Conservation (phyloP, 2,888 invertebrate genomes). For the Latheticus oryzae region DNA sequence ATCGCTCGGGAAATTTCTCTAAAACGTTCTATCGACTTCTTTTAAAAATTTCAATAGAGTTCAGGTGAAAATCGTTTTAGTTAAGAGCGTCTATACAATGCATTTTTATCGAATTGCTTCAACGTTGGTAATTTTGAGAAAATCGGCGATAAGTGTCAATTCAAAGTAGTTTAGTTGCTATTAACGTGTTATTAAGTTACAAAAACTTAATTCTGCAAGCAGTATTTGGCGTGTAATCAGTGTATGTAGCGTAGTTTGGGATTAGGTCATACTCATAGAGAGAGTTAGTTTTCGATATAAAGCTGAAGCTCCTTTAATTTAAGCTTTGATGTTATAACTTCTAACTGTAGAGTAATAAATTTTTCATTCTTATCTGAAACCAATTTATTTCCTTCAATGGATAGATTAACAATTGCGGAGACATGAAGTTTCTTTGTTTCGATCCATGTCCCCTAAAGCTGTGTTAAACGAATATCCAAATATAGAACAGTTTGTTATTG, state of each 20-base stretch:
- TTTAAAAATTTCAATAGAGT: slow-evolving; percentile 14
- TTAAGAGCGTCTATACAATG: slow-evolving; percentile 20
- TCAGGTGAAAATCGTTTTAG: slow-evolving; percentile 26
- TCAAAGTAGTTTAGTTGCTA: slow-evolving; percentile 24
- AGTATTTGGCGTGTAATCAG: slow-evolving; percentile 49
- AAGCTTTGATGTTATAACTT: too few species aligned
- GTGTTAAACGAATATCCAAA: too few species aligned
- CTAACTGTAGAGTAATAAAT: too few species aligned
- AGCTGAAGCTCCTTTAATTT: too few species aligned
- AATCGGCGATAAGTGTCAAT: slow-evolving; percentile 40
- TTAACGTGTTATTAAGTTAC: slow-evolving; percentile 40
- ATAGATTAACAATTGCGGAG: too few species aligned
- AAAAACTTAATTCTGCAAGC: slow-evolving; percentile 51
- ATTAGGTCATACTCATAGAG: too few species aligned
- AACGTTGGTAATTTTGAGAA: slow-evolving; percentile 30
- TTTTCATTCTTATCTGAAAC: too few species aligned
- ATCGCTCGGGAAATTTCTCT: slow-evolving; percentile 3
- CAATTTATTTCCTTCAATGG: too few species aligned
- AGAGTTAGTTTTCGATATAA: too few species aligned
- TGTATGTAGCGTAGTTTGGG: slow-evolving; percentile 46
- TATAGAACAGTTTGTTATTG: too few species aligned
- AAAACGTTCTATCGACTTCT: neutral
- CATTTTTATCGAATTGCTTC: slow-evolving; percentile 30
- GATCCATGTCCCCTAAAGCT: too few species aligned
- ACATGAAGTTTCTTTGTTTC: too few species aligned